These are phyloP conservation scores for Quadroppia sp. DNA, from an alignment of 2,888 invertebrate genomes.

Conservation along the genomic window DNA sequence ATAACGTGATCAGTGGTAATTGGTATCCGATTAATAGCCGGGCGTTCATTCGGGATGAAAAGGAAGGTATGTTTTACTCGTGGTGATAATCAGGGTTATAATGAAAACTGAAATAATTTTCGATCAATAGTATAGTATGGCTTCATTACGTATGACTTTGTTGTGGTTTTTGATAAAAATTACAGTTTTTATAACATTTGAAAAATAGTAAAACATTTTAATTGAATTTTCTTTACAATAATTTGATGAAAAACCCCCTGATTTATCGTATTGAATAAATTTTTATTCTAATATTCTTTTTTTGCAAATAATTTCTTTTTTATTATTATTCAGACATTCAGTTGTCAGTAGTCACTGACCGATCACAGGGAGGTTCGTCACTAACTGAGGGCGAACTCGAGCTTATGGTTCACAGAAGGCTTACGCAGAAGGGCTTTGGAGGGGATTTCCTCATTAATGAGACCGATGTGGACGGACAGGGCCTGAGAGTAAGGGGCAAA, in stretches of 20 bases:
- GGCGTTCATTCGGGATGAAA: constrained; percentile 62
- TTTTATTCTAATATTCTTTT: neutral
- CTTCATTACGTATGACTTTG: too few species aligned
- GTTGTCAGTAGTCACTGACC: constrained; percentile 65
- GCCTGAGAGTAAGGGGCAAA: constrained; percentile 66
- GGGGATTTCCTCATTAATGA: constrained; percentile 89
- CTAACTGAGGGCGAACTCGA: constrained; percentile 70
- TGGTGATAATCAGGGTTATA: neutral
- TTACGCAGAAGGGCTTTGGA: constrained; percentile 81
- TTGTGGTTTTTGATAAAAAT: too few species aligned
- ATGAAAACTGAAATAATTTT: too few species aligned
- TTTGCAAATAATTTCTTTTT: neutral
- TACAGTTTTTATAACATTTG: too few species aligned
- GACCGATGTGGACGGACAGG: constrained; percentile 61
- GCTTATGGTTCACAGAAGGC: constrained; percentile 78
- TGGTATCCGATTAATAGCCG: constrained; percentile 87
- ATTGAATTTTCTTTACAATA: too few species aligned
- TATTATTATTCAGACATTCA: constrained; percentile 38
- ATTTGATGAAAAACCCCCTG: too few species aligned
- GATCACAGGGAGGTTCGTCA: constrained; percentile 76
- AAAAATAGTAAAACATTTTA: neutral
- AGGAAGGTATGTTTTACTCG: neutral
- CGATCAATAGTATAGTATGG: too few species aligned
- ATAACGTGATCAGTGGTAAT: constrained; percentile 69
- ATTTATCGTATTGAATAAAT: neutral